These are phyloP conservation scores for Caradrina kadenii DNA, from an alignment of 2,888 invertebrate species.

Conservation along the genomic window DNA sequence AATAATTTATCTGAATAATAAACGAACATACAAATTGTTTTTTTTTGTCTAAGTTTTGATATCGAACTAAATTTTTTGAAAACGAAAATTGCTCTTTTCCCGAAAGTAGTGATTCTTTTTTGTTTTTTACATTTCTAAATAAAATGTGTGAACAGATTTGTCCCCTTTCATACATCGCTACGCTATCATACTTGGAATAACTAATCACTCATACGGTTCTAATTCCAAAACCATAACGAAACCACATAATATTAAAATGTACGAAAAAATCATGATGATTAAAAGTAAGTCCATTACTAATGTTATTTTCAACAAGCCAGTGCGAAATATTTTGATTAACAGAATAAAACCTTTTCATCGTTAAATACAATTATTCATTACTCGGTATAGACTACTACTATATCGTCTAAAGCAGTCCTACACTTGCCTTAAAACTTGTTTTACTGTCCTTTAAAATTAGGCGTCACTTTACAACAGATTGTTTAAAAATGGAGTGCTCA, in stretches of 20 bases:
- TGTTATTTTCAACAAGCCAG: constrained; percentile 23
- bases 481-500: constrained; percentile 41
- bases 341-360: constrained; percentile 45
- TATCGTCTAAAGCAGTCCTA: constrained; percentile 43
- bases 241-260: background rate
- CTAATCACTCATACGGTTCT: background rate
- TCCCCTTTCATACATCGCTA: background rate
- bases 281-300: constrained; percentile 35
- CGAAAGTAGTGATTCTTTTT: background rate
- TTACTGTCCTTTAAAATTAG: constrained; percentile 29
- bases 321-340: constrained; percentile 21
- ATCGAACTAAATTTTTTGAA: no score
- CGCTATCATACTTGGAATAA: background rate
- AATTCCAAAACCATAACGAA: background rate
- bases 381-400: constrained; percentile 23
- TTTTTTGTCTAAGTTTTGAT: no score
- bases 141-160: no score
- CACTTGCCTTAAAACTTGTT: constrained; percentile 21
- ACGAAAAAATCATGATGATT: constrained; percentile 6
- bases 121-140: background rate
- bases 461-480: constrained; percentile 21
- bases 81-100: background rate
- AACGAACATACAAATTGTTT: no score
- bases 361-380: constrained; percentile 36
- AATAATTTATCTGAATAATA: background rate